These are phyloP conservation scores for Gavia stellata DNA, from an alignment of 2,113 vertebrate species.

Conservation along the genomic window DNA sequence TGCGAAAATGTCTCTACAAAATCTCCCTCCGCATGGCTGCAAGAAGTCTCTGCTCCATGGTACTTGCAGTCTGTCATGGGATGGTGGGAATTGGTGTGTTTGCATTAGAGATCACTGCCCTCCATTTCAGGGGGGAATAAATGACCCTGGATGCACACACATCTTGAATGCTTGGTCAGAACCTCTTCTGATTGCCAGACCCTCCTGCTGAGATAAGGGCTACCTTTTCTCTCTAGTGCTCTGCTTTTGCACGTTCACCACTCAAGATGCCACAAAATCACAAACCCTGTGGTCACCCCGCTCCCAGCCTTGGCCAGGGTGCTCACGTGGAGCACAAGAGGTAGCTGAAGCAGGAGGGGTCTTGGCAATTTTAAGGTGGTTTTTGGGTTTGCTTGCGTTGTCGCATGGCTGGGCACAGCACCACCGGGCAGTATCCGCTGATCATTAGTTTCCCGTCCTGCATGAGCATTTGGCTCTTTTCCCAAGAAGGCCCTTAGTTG, in stretches of 20 bases:
- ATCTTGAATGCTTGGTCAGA: not conserved
- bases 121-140: not conserved
- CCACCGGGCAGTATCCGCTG: not conserved
- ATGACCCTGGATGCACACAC: not conserved
- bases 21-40: not conserved
- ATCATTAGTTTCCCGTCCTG: not conserved
- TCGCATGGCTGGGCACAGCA: not conserved
- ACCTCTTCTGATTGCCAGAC: not conserved
- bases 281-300: not conserved
- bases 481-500: not conserved
- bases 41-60: not conserved
- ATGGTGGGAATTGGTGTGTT: not conserved
- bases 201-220: not conserved
- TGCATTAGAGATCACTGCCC: not conserved
- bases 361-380: not conserved
- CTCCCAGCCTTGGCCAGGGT: not conserved
- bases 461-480: not conserved
- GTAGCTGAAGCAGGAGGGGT: not conserved
- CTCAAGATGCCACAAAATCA: not conserved
- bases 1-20: not conserved
- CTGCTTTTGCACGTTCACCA: not conserved
- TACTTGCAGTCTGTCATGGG: not conserved
- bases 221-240: not conserved
- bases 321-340: rapidly evolving
- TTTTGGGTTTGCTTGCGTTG: not conserved